Percentiles rank a stretch among this genome's conserved stretches.
These are phyloP conservation scores for Tamias sibiricus DNA, from an alignment of 2,113 vertebrate genomes.

Conservation along the genomic window DNA sequence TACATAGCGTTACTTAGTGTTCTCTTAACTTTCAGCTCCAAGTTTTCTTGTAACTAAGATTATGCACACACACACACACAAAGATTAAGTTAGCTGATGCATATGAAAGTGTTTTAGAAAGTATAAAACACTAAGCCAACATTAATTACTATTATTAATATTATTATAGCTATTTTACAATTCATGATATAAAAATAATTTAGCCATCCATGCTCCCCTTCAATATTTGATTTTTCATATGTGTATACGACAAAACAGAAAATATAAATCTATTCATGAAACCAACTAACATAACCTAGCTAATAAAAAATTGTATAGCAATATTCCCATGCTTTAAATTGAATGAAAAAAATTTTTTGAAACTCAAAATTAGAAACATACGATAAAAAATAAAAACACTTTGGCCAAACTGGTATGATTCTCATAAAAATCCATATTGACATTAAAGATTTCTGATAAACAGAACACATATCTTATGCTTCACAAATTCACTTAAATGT, in stretches of 20 bases:
- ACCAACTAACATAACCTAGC: not conserved
- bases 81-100: not conserved
- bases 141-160: not conserved
- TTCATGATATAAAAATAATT: slow-evolving; percentile 10
- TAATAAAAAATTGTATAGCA: not conserved
- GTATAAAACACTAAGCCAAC: not conserved
- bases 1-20: not conserved
- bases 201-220: not conserved
- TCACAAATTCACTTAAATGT: not conserved
- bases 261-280: slow-evolving; percentile 17
- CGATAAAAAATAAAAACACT: not conserved
- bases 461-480: not conserved
- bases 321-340: not conserved
- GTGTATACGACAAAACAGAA: not conserved
- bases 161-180: not conserved
- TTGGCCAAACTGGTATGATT: not conserved
- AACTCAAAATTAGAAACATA: not conserved
- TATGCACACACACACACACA: not conserved
- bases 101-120: not conserved
- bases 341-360: not conserved
- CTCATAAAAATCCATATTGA: not conserved
- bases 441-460: not conserved
- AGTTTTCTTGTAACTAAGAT: not conserved
- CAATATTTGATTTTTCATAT: not conserved
- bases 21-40: not conserved